Base-by-base conservation (phyloP, 2,888 invertebrate species). In the Thecocarcelia acutangulata region DNA sequence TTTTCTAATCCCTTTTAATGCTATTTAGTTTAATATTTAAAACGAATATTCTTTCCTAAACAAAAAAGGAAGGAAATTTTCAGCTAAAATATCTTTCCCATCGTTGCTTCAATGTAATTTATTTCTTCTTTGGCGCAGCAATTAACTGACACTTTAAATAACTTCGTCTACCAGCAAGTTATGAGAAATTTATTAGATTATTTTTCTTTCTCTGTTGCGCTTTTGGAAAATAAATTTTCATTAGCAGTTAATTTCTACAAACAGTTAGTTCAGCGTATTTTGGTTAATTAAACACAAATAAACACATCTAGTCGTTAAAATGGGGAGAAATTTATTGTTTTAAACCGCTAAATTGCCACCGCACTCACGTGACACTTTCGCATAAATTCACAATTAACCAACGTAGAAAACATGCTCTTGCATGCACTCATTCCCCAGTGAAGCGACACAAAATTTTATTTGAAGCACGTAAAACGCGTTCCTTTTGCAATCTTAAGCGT, bases 331-430 rank as follows among this genome's bases (percentile, higher is more conserved):
- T 72, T 81, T 77, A 50, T 69, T 50, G 56, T 69, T 77, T 44
- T 50, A 68, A 52, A 81, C 73, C 64, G 59, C 64, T 63, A 69
- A 82, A 78, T 73, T 69, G 50, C 28, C 66, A 59, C 46, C 58
- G 46, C 40, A 77, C 40, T 82, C 77, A 78, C 69, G 81, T 82
- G 77, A 82, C 77, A 78, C 68, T 82, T 82, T 81, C 77, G 61
- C 76, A 81, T 81, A 81, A 73, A 81, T 81, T 77, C 68, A 40
- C 48, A 70, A 63, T 70, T 48, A 44, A 59, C n/a, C n/a, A 52
- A 37, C 42, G 37, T 66, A 58, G 4, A 37, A n/a, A 19, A 1
- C 5, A 17, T 33, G 19, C 58, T 46, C 17, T 24, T 37, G 37
- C 70, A 75, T 58, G 64, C 75, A 73, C 42, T 54, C 68, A 56